Conservation (phyloP, 2,797 vertebrate species). For the Danio albolineatus region DNA sequence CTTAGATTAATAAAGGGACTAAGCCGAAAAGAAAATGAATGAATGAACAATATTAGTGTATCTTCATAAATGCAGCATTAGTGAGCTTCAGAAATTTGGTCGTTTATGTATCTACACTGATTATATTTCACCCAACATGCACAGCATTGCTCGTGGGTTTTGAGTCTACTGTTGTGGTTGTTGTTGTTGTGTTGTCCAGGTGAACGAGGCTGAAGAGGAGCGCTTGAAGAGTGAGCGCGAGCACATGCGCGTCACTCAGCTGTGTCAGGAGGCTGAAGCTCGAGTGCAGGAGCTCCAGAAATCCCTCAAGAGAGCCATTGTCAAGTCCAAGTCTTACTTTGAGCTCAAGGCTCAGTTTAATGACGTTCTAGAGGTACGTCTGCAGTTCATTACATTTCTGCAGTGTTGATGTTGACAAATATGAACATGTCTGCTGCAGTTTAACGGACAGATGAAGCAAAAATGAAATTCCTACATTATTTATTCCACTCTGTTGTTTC, state of each 20-base stretch:
- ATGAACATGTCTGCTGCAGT: not conserved
- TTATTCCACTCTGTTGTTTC: not conserved
- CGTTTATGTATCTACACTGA: not conserved
- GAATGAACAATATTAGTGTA: no score
- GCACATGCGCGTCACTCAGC: slow-evolving; percentile 89
- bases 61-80: no score
- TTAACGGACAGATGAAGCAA: not conserved
- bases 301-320: slow-evolving; percentile 85
- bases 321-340: slow-evolving; percentile 92
- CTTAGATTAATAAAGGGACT: no score
- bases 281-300: slow-evolving; percentile 89
- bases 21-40: no score
- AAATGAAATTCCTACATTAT: not conserved
- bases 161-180: not conserved
- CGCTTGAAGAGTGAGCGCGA: slow-evolving; percentile 89
- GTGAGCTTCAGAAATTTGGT: not conserved
- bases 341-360: slow-evolving; percentile 93
- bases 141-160: not conserved
- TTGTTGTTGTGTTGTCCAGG: slow-evolving; percentile 70
- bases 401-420: not conserved
- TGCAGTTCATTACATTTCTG: not conserved
- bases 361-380: slow-evolving; percentile 86
- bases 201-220: slow-evolving; percentile 93
- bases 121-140: not conserved
- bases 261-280: slow-evolving; percentile 89